Base-by-base conservation (phyloP, 2,113 vertebrate species). In the human region DNA sequence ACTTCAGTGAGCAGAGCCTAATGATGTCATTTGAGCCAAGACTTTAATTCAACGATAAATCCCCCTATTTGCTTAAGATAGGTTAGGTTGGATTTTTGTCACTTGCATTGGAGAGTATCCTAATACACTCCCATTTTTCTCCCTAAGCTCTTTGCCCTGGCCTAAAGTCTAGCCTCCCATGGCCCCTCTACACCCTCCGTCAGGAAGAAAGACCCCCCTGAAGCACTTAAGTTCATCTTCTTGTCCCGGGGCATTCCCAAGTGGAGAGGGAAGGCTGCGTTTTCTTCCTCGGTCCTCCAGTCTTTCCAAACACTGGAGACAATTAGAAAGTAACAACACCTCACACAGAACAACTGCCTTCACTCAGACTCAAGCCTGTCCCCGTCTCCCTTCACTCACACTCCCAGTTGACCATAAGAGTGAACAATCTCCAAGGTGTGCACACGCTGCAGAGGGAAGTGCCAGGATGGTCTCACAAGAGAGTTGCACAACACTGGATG, bases 41-140 rank as follows among this genome's bases (percentile, higher is more conserved):
- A 64, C 70, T 97, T 55, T 43, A 75, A 79, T 73, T 66, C 64
- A 86, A 35, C 12, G 82, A 89, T 78, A 86, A 95, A 73, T 68
- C 35, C 27, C 35, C 32, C 20, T 75, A n/a, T 43, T 93, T 70
- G 43, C 50, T 84, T 92, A 80, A 78, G 84, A 61, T 78, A n/a
- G 9, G 59, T 78, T 22, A 8, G 35, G 76, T 38, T 78, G 38
- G 17, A 48, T 64, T 23, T 72, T 89, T 48, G 80, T 75, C 84
- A 72, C 85, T 84, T 57, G 14, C 64, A 59, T 80, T 43, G 88
- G 64, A 83, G 92, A 90, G 20, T 78, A 61, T 70, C 52, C 38
- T 84, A 45, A 57, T 45, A 80, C 50, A 68, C n/a, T 59, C 52
- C 1, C 14, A 22, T 48, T 92, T 95, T 57, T 57, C 73, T 45